Conservation (phyloP, 2,888 invertebrate genomes). For the Athalia cordata region DNA sequence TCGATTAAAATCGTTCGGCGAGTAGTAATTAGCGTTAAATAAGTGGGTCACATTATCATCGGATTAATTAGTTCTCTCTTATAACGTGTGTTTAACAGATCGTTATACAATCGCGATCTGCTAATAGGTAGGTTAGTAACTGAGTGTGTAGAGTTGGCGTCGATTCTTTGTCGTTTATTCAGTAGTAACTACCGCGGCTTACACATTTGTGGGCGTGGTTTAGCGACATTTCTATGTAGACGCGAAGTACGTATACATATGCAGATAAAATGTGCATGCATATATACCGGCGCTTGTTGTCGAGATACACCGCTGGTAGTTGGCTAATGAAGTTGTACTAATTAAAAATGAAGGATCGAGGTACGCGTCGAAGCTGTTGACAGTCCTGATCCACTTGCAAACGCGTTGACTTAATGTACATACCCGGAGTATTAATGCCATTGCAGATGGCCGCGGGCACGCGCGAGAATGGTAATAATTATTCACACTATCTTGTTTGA, state of each 20-base stretch:
- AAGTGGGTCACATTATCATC: conserved; percentile 57
- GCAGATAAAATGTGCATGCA: neutral
- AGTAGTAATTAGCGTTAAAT: conserved; percentile 40
- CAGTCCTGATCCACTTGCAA: conserved; percentile 8
- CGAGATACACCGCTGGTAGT: conserved; percentile 44
- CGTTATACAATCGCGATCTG: conserved; percentile 48
- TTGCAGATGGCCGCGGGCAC: conserved; percentile 6
- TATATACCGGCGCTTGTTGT: conserved; percentile 50
- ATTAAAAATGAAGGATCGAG: conserved; percentile 59
- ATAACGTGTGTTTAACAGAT: conserved; percentile 49
- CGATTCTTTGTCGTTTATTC: conserved; percentile 35
- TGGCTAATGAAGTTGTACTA: conserved; percentile 63
- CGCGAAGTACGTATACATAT: neutral
- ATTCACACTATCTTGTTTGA: neutral
- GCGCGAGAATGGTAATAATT: neutral
- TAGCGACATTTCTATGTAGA: neutral
- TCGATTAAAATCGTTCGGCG: neutral
- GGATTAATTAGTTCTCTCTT: conserved; percentile 61
- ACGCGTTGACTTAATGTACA: no score
- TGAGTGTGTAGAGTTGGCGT: neutral
- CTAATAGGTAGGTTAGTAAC: conserved; percentile 48
- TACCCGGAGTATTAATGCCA: neutral
- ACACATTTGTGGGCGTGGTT: conserved; percentile 27
- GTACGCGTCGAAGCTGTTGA: conserved; percentile 33
- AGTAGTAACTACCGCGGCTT: neutral